Evolutionary conservation across 2,797 vertebrate genomes (phyloP), one percentile per base, ranked within the genome.

Genomic region (Lepus oiostolus): DNA sequence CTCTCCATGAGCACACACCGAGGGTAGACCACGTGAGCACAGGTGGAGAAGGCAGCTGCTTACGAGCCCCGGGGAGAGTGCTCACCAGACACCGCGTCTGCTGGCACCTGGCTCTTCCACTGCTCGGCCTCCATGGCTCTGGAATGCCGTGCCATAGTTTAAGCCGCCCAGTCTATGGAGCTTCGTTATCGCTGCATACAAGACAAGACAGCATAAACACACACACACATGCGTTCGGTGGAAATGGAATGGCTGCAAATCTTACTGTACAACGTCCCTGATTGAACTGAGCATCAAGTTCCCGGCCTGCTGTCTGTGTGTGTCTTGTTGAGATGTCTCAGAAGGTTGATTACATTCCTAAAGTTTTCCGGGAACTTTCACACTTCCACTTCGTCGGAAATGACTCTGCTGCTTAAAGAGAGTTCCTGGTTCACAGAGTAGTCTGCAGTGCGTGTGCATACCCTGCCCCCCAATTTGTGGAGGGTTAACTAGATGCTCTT

Each of bases 261-360:
- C 3, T 47, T 74, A 87, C 67, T 42, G 42, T 52, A 42, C 0
- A 71, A 88, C n/a, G 50, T 62, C 75, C 12, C 19, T 2, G 75
- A 90, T 72, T 67, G 11, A 71, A 32, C 63, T 88, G 71, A 88
- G 24, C 9, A 62, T 82, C 85, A 88, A 85, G 75, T 72, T 67
- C 22, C 5, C 60, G 5, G 32, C n/a, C 17, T 88, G 89, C 81
- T 77, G 75, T 58, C 85, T 71, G n/a, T 88, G 24, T 68, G 5
- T 82, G 91, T 58, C n/a, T 70, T 91, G 32, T 54, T 74, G 8
- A 30, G 21, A 19, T 85, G 28, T 79, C 71, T 84, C 32, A 62
- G 52, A 76, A 72, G 28, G 68, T 95, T 85, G 63, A 71, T 77
- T 91, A 1, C 32, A 76, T 54, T 82, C 14, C 4, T 87, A 8